phyloP scores from a whole-genome alignment of 2,113 vertebrate genomes.

The Chlamydotis undulata region DNA sequence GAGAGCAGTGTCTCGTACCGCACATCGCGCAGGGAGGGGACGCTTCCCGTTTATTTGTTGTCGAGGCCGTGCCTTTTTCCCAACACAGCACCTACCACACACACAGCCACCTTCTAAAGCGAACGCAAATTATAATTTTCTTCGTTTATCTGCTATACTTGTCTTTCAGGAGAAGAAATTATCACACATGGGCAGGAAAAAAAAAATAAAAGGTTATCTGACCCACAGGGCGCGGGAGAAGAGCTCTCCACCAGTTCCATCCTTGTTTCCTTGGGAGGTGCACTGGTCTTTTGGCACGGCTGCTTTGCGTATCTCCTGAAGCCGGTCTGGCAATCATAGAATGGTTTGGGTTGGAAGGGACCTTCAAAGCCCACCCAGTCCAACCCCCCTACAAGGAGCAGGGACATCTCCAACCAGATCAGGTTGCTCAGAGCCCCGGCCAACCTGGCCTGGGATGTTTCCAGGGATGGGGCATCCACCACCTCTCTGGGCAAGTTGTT shows the following conservation, averaged over 20 bases:
- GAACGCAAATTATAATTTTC: fast-evolving
- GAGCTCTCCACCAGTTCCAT: neutral
- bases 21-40: neutral
- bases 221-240: neutral
- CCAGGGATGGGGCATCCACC: too few relatives aligned
- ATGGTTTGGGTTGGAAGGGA: too few relatives aligned
- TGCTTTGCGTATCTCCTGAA: neutral
- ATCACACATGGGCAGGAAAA: fast-evolving
- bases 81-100: neutral
- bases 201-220: neutral
- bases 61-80: neutral
- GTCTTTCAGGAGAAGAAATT: neutral
- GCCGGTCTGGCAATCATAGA: neutral
- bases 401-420: too few relatives aligned
- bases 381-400: too few relatives aligned
- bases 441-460: too few relatives aligned
- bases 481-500: too few relatives aligned
- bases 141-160: fast-evolving
- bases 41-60: fast-evolving
- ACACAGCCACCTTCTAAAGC: fast-evolving
- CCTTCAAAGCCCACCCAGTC: too few relatives aligned
- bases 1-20: neutral
- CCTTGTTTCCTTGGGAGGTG: neutral
- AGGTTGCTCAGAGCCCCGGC: too few relatives aligned
- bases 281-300: neutral